A percentile compares a stretch with the other conserved stretches of the same genome.
These are phyloP conservation scores for Clamator glandarius DNA, from an alignment of 2,797 vertebrate species.

Conservation along the genomic window DNA sequence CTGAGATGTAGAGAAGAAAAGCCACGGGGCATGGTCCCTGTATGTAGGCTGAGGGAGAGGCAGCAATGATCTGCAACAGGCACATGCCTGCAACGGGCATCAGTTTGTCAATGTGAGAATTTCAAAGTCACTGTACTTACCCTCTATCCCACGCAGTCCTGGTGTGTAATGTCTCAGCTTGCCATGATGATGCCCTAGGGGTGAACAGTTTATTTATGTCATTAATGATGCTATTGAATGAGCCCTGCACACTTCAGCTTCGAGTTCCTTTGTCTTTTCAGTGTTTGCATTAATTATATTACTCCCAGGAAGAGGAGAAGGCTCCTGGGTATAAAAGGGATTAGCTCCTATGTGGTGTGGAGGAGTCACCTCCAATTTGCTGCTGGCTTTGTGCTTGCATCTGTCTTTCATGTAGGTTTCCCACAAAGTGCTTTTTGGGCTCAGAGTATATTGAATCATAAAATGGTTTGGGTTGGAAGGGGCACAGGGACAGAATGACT, in stretches of 20 bases:
- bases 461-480: too few relatives aligned
- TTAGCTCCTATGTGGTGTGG: not conserved
- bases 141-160: not conserved
- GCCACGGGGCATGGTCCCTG: not conserved
- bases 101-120: not conserved
- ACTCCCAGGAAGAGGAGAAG: not conserved
- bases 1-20: not conserved
- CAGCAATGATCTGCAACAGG: not conserved
- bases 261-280: not conserved
- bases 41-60: not conserved
- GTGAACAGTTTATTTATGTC: not conserved
- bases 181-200: not conserved
- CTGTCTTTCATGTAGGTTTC: not conserved
- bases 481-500: too few relatives aligned
- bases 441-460: not conserved
- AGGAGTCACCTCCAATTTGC: not conserved
- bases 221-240: not conserved
- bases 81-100: not conserved
- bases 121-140: not conserved
- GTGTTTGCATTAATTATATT: not conserved
- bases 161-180: not conserved
- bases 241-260: not conserved
- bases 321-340: not conserved
- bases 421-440: not conserved
- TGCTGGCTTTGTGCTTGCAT: not conserved